Percentiles rank a stretch among this genome's conserved stretches.
Conservation (phyloP, 2,113 vertebrate genomes). For the Sinocyclocheilus anshuiensis region DNA sequence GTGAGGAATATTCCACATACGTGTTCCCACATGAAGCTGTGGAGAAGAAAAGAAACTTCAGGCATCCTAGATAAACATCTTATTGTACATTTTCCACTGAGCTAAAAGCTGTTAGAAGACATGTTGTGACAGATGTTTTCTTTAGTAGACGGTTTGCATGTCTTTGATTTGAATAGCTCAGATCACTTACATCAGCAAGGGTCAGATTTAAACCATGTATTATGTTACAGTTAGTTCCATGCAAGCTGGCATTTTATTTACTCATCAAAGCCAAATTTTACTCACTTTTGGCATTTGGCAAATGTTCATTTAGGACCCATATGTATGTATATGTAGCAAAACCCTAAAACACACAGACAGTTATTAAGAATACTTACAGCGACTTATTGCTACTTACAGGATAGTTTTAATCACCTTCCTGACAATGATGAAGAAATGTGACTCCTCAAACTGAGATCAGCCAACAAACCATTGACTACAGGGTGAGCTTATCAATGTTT, state of each 20-base stretch:
- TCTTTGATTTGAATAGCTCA: constrained; percentile 8
- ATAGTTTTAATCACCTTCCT: not conserved
- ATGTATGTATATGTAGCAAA: not conserved
- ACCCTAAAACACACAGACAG: not conserved
- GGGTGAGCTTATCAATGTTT: not conserved
- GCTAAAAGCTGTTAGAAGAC: constrained; percentile 24
- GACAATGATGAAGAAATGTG: not conserved
- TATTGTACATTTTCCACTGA: constrained; percentile 9
- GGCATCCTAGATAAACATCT: constrained; percentile 11
- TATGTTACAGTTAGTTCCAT: not conserved
- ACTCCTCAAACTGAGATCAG: not conserved
- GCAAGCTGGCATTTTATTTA: not conserved
- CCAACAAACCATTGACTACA: not conserved
- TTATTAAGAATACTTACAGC: not conserved
- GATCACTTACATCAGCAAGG: not conserved
- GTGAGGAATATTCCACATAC: not conserved
- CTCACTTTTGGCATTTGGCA: not conserved
- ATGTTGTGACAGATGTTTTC: not conserved
- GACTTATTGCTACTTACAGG: not conserved
- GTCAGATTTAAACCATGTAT: not conserved
- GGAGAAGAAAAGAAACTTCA: not conserved
- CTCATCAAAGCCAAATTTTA: not conserved
- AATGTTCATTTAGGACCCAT: not conserved
- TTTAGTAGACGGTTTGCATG: not conserved
- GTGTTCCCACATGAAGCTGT: not conserved